These are phyloP conservation scores for Piliocolobus tephrosceles DNA, from an alignment of 2,113 vertebrate genomes.

Conservation along the genomic window DNA sequence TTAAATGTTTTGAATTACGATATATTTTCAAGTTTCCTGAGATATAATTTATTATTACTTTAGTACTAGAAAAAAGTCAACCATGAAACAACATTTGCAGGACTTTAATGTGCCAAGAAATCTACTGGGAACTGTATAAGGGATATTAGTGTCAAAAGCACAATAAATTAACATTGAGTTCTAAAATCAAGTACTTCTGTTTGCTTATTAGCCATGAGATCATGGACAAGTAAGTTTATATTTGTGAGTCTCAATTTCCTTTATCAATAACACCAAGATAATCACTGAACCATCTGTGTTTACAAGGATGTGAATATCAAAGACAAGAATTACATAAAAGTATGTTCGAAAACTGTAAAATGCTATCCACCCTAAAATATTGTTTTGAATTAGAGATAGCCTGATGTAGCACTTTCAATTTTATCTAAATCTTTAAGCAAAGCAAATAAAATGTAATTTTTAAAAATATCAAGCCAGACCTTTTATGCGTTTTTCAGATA, in stretches of 20 bases:
- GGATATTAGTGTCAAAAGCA: neutral
- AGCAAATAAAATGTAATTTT: neutral
- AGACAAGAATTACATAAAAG: neutral
- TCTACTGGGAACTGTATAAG: neutral
- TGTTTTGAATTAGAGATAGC: neutral
- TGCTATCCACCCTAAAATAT: neutral
- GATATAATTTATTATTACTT: neutral
- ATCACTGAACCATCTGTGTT: neutral
- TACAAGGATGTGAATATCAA: neutral
- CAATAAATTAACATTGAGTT: neutral
- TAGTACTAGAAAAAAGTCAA: neutral
- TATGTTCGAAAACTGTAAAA: neutral
- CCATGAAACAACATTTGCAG: neutral
- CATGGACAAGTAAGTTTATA: neutral
- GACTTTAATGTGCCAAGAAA: neutral
- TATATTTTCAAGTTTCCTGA: neutral
- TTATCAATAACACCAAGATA: neutral
- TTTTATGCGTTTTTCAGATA: conserved; percentile 32
- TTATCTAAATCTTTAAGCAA: neutral
- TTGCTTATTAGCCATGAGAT: neutral
- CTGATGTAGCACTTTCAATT: neutral
- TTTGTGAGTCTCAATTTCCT: neutral
- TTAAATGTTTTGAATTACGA: neutral
- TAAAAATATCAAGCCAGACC: neutral
- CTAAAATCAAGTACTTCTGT: neutral